Conservation (phyloP, 2,888 invertebrate species). For the Adelognathus sp. region DNA sequence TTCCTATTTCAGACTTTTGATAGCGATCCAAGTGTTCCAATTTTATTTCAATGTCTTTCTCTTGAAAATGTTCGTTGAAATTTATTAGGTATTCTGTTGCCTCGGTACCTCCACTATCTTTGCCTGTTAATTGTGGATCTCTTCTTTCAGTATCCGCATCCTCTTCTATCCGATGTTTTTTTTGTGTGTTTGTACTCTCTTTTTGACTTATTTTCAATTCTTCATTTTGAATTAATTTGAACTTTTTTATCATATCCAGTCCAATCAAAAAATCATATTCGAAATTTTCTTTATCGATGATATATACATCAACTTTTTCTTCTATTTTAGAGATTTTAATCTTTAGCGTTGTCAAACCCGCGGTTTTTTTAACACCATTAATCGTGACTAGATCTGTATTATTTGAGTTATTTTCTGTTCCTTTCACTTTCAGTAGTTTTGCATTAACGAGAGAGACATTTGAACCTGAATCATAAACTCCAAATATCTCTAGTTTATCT, state of each 20-base stretch:
- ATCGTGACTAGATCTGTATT: constrained; percentile 56
- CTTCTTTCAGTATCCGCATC: too few species aligned
- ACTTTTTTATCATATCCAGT: constrained; percentile 65
- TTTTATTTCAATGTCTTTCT: constrained; percentile 31
- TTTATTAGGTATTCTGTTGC: not conserved
- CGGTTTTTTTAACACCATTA: constrained; percentile 62
- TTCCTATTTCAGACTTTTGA: constrained; percentile 42
- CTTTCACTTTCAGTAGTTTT: constrained; percentile 56
- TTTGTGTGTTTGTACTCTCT: constrained; percentile 20
- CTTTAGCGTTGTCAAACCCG: constrained; percentile 59
- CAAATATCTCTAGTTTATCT: constrained; percentile 41
- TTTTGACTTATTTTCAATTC: constrained; percentile 60
- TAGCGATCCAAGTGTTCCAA: constrained; percentile 36
- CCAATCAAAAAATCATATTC: constrained; percentile 65
- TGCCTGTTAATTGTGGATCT: constrained; percentile 11
- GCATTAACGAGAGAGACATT: constrained; percentile 63
- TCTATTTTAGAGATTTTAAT: constrained; percentile 59
- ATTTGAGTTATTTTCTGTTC: constrained; percentile 18
- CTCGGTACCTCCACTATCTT: not conserved
- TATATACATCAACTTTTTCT: constrained; percentile 53
- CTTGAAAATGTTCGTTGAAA: constrained; percentile 30
- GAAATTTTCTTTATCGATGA: constrained; percentile 62
- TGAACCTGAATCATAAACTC: constrained; percentile 62
- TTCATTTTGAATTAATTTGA: constrained; percentile 64
- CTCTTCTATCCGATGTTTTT: constrained; percentile 15